These are phyloP conservation scores for Graptemys geographica DNA, from an alignment of 2,797 vertebrate genomes.

Conservation along the genomic window DNA sequence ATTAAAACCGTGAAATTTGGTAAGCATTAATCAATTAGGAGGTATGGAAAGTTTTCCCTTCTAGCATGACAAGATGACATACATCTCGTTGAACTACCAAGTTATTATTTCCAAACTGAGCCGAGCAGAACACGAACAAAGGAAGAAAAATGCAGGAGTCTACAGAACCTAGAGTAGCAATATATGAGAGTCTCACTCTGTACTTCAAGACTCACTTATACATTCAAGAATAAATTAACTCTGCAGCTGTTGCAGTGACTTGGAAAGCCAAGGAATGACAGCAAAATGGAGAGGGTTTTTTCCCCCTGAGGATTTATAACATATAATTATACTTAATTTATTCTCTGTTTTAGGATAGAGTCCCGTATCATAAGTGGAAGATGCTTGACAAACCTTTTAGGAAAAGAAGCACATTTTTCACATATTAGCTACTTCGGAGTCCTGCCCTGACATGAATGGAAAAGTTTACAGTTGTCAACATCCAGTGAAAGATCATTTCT, in stretches of 20 bases:
- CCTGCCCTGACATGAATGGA: not conserved
- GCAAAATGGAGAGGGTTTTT: not conserved
- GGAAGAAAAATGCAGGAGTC: not conserved
- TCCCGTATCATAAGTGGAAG: not conserved
- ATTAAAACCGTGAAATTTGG: not conserved
- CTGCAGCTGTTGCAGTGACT: not conserved
- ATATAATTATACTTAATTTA: not conserved
- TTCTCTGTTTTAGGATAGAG: slow-evolving; percentile 23
- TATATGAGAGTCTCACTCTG: not conserved
- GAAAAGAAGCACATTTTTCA: not conserved
- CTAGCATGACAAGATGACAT: not conserved
- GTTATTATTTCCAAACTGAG: not conserved
- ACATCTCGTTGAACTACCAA: not conserved
- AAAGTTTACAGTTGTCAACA: not conserved
- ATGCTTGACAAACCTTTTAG: not conserved
- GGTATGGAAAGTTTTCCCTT: accelerated
- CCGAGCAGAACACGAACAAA: not conserved
- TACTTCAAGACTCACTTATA: not conserved
- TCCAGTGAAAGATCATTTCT: not conserved
- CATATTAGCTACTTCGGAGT: not conserved
- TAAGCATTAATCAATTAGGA: not conserved
- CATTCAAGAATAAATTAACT: not conserved
- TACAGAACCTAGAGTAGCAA: not conserved
- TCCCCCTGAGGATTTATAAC: not conserved
- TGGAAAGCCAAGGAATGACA: not conserved